Percentiles rank a stretch among this genome's conserved stretches.
phyloP scores from a whole-genome alignment of 2,888 invertebrate genomes.

The Drosophila trichaetosa region DNA sequence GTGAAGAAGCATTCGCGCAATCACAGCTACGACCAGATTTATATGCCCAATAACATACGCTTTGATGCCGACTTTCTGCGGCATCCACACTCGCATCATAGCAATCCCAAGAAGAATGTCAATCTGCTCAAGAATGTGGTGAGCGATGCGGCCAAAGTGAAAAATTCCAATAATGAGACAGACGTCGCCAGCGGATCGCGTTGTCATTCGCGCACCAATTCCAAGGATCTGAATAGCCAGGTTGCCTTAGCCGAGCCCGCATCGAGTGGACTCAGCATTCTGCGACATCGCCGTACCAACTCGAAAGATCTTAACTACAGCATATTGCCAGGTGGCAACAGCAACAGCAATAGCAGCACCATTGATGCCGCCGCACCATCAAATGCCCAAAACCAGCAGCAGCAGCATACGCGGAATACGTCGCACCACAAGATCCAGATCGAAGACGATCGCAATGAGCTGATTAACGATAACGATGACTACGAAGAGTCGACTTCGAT shows the following conservation, averaged over 20 bases:
- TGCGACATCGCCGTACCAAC: conserved; percentile 88
- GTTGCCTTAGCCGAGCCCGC: conserved; percentile 41
- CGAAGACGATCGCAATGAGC: conserved; percentile 83
- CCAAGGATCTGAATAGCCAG: conserved; percentile 84
- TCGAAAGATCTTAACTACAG: conserved; percentile 86
- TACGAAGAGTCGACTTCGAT: conserved; percentile 64
- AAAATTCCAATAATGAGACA: conserved; percentile 84
- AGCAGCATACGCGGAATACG: conserved; percentile 76
- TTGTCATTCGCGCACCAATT: conserved; percentile 86
- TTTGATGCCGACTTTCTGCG: conserved; percentile 84
- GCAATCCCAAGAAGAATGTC: conserved; percentile 82
- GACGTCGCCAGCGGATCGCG: conserved; percentile 69
- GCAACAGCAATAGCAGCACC: conserved; percentile 5
- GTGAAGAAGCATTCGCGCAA: conserved; percentile 85
- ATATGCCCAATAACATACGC: conserved; percentile 85
- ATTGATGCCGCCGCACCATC: conserved; percentile 1
- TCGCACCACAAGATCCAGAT: conserved; percentile 85
- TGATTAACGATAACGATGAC: conserved; percentile 68
- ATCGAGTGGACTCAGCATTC: conserved; percentile 77
- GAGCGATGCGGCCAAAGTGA: conserved; percentile 73
- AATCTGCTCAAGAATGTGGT: conserved; percentile 84
- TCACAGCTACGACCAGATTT: conserved; percentile 85
- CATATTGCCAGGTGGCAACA: conserved; percentile 44
- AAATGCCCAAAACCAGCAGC: conserved; percentile 49
- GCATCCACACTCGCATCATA: conserved; percentile 66